Evolutionary conservation across 1,140 invertebrate species (phyloP), one percentile per base, ranked within the genome.

Genomic region (Bombus fervidus): DNA sequence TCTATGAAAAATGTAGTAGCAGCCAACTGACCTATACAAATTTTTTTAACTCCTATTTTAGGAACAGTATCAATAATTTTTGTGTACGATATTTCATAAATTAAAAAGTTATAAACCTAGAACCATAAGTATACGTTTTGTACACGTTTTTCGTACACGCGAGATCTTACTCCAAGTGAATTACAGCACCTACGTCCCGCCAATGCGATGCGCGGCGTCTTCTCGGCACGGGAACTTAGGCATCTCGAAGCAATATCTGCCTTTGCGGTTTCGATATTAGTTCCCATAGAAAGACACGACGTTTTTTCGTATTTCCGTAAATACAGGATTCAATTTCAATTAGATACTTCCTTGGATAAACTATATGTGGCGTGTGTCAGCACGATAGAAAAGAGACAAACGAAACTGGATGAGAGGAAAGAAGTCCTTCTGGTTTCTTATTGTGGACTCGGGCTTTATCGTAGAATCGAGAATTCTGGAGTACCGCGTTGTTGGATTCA

Each of bases 281-380:
- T 64, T 69, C 73, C 57, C 37, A 41, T 69, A 75, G 72, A n/a
- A 57, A 62, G 43, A 15, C 72, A 34, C 6, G 25, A 3, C 41
- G 43, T 69, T 77, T 53, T 53, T 53, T 8, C 18, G 64, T 77
- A 83, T 57, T 83, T 83, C 64, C 62, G 37, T 37, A 77, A 69
- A 57, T 47, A 64, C 31, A 57, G 13, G 71, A 77, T 77, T 28
- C 73, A 68, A 76, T 83, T 77, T 83, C 81, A 69, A 83, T 83
- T 69, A 74, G 47, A 77, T 83, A 83, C 28, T 83, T 69, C 25
- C 13, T 28, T 62, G 43, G 57, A 77, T 59, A 57, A 77, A 57
- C 77, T 64, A 68, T 53, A 41, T 34, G 43, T 28, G 62, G 25
- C 37, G 34, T 34, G 57, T 77, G 34, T 69, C 47, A 1, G 39